These are phyloP conservation scores for Mesorhabditis sp. DNA, from an alignment of 2,888 invertebrate genomes.

Conservation along the genomic window DNA sequence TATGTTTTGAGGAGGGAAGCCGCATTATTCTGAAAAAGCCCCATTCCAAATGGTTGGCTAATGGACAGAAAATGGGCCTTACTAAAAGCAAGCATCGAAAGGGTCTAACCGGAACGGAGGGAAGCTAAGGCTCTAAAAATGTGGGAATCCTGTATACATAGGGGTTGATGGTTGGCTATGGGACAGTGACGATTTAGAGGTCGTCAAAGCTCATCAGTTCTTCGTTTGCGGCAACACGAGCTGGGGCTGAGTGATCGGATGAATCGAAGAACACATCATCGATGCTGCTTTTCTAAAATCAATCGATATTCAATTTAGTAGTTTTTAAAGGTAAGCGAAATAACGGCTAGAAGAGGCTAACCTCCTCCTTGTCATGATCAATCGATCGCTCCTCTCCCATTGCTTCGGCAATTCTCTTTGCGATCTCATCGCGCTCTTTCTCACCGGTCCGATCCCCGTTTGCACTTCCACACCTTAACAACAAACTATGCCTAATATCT, in stretches of 20 bases:
- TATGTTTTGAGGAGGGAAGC: too few relatives aligned
- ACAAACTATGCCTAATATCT: not conserved
- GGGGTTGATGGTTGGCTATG: too few relatives aligned
- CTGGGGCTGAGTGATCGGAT: not conserved
- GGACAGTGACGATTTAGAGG: too few relatives aligned
- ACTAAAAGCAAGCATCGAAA: too few relatives aligned
- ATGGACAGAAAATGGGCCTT: too few relatives aligned
- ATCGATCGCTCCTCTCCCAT: conserved; percentile 22
- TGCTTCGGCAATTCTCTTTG: conserved; percentile 39
- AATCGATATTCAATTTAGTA: not conserved
- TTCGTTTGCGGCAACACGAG: not conserved
- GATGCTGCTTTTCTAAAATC: conserved; percentile 3
- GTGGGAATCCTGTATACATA: too few relatives aligned
- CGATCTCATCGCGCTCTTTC: conserved; percentile 16
- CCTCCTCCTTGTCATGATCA: not conserved
- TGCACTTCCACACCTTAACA: not conserved
- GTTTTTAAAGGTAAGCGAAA: not conserved
- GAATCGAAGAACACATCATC: conserved; percentile 4
- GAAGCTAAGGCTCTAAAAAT: too few relatives aligned
- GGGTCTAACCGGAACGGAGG: too few relatives aligned
- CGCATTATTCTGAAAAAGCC: too few relatives aligned
- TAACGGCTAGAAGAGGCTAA: not conserved
- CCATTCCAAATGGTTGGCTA: too few relatives aligned
- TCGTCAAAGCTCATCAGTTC: not conserved
- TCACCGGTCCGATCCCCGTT: not conserved